Percentiles rank a stretch among this genome's conserved stretches.
These are phyloP conservation scores for Pangasius mekongensis DNA, from an alignment of 2,797 vertebrate species.

Conservation along the genomic window DNA sequence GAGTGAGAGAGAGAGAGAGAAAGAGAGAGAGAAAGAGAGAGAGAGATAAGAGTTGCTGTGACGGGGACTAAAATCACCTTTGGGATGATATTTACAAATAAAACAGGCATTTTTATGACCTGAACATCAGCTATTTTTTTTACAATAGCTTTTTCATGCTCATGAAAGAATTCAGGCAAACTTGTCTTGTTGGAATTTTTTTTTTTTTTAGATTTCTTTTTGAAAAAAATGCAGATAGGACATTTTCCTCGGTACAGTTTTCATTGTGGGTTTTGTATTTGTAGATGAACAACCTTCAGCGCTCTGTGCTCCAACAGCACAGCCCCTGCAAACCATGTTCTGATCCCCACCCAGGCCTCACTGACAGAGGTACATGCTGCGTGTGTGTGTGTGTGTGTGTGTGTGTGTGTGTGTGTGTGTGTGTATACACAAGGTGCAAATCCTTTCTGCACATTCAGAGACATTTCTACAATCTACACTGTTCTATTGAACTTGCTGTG, in stretches of 20 bases:
- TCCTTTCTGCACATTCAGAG: background rate
- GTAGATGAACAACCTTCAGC: constrained; percentile 94
- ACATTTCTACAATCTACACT: background rate
- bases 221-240: background rate
- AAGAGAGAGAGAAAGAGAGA: background rate
- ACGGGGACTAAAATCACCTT: background rate
- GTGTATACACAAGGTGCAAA: background rate
- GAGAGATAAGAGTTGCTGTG: background rate
- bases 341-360: constrained; percentile 72
- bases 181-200: background rate
- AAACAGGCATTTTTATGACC: background rate
- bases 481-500: background rate
- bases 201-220: background rate
- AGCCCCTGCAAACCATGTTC: constrained; percentile 97
- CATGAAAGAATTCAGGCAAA: background rate
- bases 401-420: background rate
- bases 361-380: constrained; percentile 41
- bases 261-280: constrained; percentile 11
- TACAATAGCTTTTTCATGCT: background rate
- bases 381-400: background rate
- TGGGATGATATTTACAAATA: background rate
- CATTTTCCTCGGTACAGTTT: background rate
- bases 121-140: background rate
- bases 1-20: background rate
- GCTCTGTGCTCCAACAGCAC: constrained; percentile 96